phyloP scores from a whole-genome alignment of 2,797 vertebrate genomes.

The Mormyrus hasselquistii region DNA sequence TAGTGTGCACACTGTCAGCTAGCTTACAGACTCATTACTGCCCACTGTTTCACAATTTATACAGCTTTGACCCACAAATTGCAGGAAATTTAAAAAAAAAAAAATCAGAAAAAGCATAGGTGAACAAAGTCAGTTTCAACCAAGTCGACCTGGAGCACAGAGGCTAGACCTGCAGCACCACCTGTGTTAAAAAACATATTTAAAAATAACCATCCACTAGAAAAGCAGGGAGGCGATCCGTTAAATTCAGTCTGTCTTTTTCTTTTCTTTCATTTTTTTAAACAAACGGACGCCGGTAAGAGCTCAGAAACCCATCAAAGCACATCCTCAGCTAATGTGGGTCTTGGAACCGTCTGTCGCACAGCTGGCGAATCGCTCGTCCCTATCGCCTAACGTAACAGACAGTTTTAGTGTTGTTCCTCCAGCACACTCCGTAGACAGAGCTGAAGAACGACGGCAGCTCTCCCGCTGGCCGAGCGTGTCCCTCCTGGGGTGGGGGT shows the following conservation, averaged over 20 bases:
- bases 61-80: background rate
- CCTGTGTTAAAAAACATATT: background rate
- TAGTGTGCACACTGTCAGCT: background rate
- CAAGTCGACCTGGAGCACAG: background rate
- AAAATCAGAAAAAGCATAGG: slow-evolving; percentile 1
- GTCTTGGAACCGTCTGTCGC: background rate
- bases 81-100: background rate
- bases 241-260: background rate
- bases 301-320: background rate
- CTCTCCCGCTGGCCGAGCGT: background rate
- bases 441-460: background rate
- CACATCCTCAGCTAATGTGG: background rate
- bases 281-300: slow-evolving; percentile 3
- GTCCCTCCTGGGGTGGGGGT: slow-evolving; percentile 14
- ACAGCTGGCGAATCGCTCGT: background rate
- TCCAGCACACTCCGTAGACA: background rate
- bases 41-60: background rate
- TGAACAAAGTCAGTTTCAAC: background rate
- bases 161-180: slow-evolving; percentile 3
- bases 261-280: background rate
- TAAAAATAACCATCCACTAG: background rate
- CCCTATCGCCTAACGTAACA: background rate
- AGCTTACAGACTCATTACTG: background rate
- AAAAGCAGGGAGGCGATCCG: background rate
- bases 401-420: background rate